These are phyloP conservation scores for Phodopus roborovskii DNA, from an alignment of 2,113 vertebrate genomes.

Conservation along the genomic window DNA sequence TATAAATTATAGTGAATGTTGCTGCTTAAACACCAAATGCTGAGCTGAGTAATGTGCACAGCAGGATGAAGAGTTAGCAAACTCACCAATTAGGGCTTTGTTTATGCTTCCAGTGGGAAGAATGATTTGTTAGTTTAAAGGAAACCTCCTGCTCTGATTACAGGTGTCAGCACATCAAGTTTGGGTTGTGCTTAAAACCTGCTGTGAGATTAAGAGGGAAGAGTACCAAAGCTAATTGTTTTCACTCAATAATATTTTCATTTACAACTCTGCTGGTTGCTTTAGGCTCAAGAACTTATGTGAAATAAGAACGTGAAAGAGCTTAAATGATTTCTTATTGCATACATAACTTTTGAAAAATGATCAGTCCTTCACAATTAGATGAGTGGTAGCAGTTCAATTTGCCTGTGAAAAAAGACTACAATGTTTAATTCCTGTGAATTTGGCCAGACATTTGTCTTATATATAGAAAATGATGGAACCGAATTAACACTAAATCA, in stretches of 20 bases:
- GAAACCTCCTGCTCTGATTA: slow-evolving; percentile 62
- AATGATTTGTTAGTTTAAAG: slow-evolving; percentile 75
- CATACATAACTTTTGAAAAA: not conserved
- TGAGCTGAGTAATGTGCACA: slow-evolving; percentile 63
- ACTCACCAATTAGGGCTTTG: slow-evolving; percentile 74
- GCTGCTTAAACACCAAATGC: slow-evolving; percentile 26
- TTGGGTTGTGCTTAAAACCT: slow-evolving; percentile 31
- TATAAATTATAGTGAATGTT: slow-evolving; percentile 61
- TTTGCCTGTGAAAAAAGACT: slow-evolving; percentile 9
- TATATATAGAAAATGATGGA: slow-evolving; percentile 9
- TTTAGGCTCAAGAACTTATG: not conserved
- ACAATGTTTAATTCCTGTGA: not conserved
- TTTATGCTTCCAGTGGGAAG: slow-evolving; percentile 70
- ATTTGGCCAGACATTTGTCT: not conserved
- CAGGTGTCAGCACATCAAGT: slow-evolving; percentile 65
- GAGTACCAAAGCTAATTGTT: slow-evolving; percentile 53
- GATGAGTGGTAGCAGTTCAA: not conserved
- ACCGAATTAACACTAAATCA: slow-evolving; percentile 45
- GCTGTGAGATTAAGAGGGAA: slow-evolving; percentile 57
- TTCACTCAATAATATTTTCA: slow-evolving; percentile 62
- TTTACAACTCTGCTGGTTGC: slow-evolving; percentile 21
- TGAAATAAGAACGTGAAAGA: not conserved
- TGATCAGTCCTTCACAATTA: not conserved
- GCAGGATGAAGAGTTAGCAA: slow-evolving; percentile 67
- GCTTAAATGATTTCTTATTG: not conserved